Conservation (phyloP, 2,797 vertebrate species). For the Arctocebus calabarensis region DNA sequence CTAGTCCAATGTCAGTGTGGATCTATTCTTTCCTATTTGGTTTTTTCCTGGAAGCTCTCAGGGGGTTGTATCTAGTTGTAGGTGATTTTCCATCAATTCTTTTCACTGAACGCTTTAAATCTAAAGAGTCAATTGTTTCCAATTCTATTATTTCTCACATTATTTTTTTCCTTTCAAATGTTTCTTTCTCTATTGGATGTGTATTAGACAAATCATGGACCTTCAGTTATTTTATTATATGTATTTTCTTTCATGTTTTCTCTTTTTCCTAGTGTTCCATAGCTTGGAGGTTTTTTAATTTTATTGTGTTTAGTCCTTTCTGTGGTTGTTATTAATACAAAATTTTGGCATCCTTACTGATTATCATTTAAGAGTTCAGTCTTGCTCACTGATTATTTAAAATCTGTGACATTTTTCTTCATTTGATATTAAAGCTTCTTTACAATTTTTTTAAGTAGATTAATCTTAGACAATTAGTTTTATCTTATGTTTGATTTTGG, state of each 20-base stretch:
- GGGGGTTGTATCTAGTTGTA: background rate
- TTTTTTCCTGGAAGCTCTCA: background rate
- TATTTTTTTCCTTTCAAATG: background rate
- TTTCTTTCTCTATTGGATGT: background rate
- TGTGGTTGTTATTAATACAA: background rate
- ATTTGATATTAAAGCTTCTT: background rate
- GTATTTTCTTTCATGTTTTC: background rate
- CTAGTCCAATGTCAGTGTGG: background rate
- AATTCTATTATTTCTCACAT: slow-evolving; percentile 8
- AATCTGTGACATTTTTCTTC: background rate
- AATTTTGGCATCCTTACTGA: background rate
- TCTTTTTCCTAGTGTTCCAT: background rate
- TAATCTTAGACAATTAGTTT: background rate
- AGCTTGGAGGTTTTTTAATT: background rate
- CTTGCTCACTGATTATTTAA: background rate
- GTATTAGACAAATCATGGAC: background rate
- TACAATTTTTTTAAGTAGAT: background rate
- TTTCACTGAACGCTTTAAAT: background rate
- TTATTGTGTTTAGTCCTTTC: background rate
- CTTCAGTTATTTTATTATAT: background rate
- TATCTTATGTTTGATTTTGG: background rate
- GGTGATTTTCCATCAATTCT: background rate
- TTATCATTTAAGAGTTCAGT: background rate
- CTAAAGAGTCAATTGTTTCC: background rate
- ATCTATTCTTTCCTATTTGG: background rate